A percentile compares a stretch with the other conserved stretches of the same genome.
Conservation (phyloP, 2,888 invertebrate species). For the Cenopis cana region DNA sequence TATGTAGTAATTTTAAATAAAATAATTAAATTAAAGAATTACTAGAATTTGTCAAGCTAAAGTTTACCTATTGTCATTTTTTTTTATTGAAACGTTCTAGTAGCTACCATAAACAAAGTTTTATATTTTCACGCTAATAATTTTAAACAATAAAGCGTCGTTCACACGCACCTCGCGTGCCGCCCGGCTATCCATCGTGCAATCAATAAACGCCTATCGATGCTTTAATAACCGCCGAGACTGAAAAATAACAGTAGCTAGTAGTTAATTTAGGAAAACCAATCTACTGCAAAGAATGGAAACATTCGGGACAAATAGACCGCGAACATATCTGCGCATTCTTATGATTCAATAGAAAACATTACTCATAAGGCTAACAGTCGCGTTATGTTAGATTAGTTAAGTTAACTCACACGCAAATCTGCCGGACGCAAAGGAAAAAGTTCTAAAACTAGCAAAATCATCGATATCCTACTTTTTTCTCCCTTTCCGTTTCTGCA, state of each 20-base stretch:
- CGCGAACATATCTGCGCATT: not conserved
- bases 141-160: constrained; percentile 46
- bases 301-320: not conserved
- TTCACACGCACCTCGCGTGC: constrained; percentile 66
- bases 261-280: constrained; percentile 48
- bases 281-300: constrained; percentile 15
- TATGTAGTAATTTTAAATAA: no score
- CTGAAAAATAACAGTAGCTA: constrained; percentile 45
- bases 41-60: not conserved
- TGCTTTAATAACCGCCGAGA: constrained; percentile 68
- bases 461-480: constrained; percentile 50
- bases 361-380: not conserved
- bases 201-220: constrained; percentile 83
- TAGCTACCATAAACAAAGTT: constrained; percentile 16
- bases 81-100: not conserved
- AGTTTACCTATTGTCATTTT: not conserved
- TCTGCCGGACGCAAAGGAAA: not conserved
- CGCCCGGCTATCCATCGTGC: constrained; percentile 70
- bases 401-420: not conserved
- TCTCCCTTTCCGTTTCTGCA: constrained; percentile 9
- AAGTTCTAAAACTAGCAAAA: constrained; percentile 35
- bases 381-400: no score
- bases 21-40: no score
- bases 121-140: constrained; percentile 23
- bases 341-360: not conserved